Evolutionary conservation across 2,888 invertebrate species (phyloP), one percentile per base, ranked within the genome.

Genomic region (Amaurobius ferox): DNA sequence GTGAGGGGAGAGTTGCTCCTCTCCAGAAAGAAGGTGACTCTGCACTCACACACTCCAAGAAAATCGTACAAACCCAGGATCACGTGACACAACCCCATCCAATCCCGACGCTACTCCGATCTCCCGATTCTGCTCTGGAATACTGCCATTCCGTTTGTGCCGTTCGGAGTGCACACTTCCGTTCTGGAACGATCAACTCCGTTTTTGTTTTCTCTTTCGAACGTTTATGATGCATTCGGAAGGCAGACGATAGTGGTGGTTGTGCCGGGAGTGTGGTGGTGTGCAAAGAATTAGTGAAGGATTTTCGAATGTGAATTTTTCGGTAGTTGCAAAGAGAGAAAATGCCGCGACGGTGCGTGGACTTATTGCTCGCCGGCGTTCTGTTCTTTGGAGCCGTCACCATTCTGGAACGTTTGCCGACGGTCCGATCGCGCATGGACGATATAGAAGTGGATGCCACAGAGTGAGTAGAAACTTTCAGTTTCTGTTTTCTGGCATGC

Each of bases 401-500:
- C 16, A 5, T 85, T 29, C 55, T 78, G 39, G 72, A 77, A 13
- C 73, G 73, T n/a, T 26, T 73, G 61, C 85, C 78, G 61, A 73
- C 40, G 16, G 73, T 74, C 13, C 40, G 79, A 29, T 79, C 86
- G 23, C 55, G 55, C 19, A 74, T 76, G 79, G 86, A 86, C 74
- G 86, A 86, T 55, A 86, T 79, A 16, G 86, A 86, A 61, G 71
- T 76, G 55, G 79, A 86, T 71, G 86, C 86, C 76, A 79, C 86
- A 39, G 70, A 79, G 86, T 86, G 55, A 86, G 86, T 79, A 19
- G 0, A 19, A 16, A 44, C 2, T 35, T 35, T 35, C 11, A 35
- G 35, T 35, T 35, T 35, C n/a, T 35, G 35, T 35, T 5, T 35
- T 35, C 35, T 35, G 6, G 35, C 35, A 11, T 11, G 35, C 5